Evolutionary conservation across 2,888 invertebrate genomes (phyloP).

Genomic region (Leptogaster cylindrica): DNA sequence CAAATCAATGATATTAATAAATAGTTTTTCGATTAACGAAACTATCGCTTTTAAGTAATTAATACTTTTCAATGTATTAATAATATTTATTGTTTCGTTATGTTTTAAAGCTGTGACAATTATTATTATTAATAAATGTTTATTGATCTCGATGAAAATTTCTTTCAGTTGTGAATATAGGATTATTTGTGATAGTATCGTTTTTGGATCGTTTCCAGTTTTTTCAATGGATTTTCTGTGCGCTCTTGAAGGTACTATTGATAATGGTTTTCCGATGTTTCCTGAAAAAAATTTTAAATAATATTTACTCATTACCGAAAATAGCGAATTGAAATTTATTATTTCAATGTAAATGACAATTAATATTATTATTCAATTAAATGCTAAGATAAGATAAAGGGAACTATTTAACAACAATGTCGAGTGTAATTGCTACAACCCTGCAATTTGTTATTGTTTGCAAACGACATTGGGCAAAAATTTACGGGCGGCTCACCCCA

Average conservation of each 20-base stretch:
- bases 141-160: slow-evolving; percentile 5
- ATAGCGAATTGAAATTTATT: background rate
- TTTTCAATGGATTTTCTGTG: slow-evolving; percentile 15
- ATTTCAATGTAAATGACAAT: background rate
- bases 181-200: slow-evolving; percentile 16
- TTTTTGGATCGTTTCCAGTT: slow-evolving; percentile 20
- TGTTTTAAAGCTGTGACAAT: background rate
- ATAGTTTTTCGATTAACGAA: slow-evolving; percentile 10
- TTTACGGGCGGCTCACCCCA: too few relatives aligned
- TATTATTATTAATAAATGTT: slow-evolving; percentile 8
- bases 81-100: background rate
- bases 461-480: too few relatives aligned
- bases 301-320: too few relatives aligned
- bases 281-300: background rate
- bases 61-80: slow-evolving; percentile 15
- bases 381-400: too few relatives aligned
- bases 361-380: too few relatives aligned
- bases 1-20: slow-evolving; percentile 16
- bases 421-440: too few relatives aligned
- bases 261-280: slow-evolving; percentile 7
- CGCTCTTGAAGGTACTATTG: background rate
- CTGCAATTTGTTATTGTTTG: too few relatives aligned
- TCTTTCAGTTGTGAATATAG: background rate
- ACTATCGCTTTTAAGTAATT: too few relatives aligned
- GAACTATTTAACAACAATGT: too few relatives aligned